Base-by-base conservation (phyloP, 2,888 invertebrate genomes). In the Cheilosia impressa region DNA sequence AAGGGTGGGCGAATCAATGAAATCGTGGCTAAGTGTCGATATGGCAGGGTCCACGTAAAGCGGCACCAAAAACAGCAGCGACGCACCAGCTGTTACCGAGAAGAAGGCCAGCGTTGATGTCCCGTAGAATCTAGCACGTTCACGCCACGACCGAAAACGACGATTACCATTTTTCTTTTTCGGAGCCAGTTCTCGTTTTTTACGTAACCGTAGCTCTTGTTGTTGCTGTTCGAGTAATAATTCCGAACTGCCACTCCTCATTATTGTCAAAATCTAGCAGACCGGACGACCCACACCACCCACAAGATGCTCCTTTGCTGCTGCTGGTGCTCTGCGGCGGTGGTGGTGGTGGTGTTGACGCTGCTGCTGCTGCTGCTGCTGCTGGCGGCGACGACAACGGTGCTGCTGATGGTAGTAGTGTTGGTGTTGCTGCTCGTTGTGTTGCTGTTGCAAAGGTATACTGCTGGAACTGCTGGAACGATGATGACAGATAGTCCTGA, bases 1-100 rank as follows among this genome's bases (percentile, higher is more conserved):
- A 66, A 97, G 95, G 17, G 97, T 97, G 17, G 97, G 96, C 90
- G 95, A 95, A 57, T 96, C 96, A 87, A 96, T 96, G 90, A 97
- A 97, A 91, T 97, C 97, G 50, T 97, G 97, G 90, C 97, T 93
- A 87, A 97, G 95, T 53, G 97, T 97, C 88, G 97, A 96, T 90
- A 97, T 95, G 71, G 97, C 97, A 87, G 97, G 97, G 92, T 97
- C 97, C 87, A 96, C 96, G 91, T 96, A 95, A 31, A 96, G 93
- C 88, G 96, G 96, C 87, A 96, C 95, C 88, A 96, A 93, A 92
- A 96, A 96, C 87, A 96, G 93, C 81, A 96, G 93, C 43, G 95
- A 95, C 85, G 95, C 95, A 88, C 95, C 95, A 88, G 95, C 95
- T 87, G 95, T 94, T 91, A 95, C 95, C 88, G 95, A 95, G 89